These are phyloP conservation scores for Stenoptilia bipunctidactyla DNA, from an alignment of 2,888 invertebrate genomes.

Conservation along the genomic window DNA sequence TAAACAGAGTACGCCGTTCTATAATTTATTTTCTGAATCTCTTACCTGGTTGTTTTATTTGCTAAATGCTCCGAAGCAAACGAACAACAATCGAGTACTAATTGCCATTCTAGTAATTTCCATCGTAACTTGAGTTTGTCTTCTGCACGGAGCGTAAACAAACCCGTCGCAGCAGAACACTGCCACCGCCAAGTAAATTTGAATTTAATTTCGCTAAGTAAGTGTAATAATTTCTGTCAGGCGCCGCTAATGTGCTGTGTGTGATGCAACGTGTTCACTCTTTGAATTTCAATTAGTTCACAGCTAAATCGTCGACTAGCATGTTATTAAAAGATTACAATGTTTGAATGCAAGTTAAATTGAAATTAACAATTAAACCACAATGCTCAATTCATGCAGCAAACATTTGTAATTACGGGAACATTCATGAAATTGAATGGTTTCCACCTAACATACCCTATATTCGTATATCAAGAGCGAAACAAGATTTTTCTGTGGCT, in stretches of 20 bases:
- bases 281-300: too few relatives aligned
- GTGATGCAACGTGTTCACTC: neutral
- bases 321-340: neutral
- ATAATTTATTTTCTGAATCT: constrained; percentile 45
- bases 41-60: constrained; percentile 48
- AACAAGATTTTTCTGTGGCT: too few relatives aligned
- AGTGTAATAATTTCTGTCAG: neutral
- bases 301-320: neutral
- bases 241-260: neutral
- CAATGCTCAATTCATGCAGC: constrained; percentile 41
- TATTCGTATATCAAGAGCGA: constrained; percentile 17
- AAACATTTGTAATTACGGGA: constrained; percentile 47
- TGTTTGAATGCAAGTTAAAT: constrained; percentile 30
- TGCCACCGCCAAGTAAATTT: constrained; percentile 3
- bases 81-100: constrained; percentile 53
- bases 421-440: constrained; percentile 35
- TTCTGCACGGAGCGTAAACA: neutral
- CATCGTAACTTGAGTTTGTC: constrained; percentile 34
- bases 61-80: constrained; percentile 43
- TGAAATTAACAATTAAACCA: constrained; percentile 21
- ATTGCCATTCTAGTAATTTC: constrained; percentile 62
- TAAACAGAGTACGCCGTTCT: constrained; percentile 30
- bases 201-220: neutral
- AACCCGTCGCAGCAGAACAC: neutral
- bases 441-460: constrained; percentile 17